A percentile compares a stretch with the other conserved stretches of the same genome.
phyloP scores from a whole-genome alignment of 2,888 invertebrate species.

The Eupithecia insigniata region DNA sequence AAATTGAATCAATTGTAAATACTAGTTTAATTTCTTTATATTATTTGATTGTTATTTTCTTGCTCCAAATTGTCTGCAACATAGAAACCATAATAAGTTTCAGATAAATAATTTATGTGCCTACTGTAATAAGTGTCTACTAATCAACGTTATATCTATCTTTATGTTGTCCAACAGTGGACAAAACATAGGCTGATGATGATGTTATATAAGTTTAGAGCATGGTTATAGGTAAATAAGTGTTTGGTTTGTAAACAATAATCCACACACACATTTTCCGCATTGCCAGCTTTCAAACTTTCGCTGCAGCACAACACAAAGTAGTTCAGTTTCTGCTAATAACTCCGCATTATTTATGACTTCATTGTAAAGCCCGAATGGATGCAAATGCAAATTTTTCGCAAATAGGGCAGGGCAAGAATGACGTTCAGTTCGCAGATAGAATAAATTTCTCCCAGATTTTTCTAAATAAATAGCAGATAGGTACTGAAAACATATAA shows the following conservation, averaged over 20 bases:
- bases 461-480: background rate
- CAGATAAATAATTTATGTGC: too few relatives aligned
- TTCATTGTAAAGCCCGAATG: constrained; percentile 45
- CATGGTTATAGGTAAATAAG: background rate
- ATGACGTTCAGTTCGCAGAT: background rate
- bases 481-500: background rate
- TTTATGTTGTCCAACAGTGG: too few relatives aligned
- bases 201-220: background rate
- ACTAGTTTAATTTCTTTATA: too few relatives aligned
- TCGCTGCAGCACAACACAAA: constrained; percentile 12
- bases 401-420: constrained; percentile 37
- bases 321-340: constrained; percentile 29
- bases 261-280: background rate
- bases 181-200: too few relatives aligned
- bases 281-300: constrained; percentile 6
- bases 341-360: constrained; percentile 39
- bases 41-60: too few relatives aligned
- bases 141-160: too few relatives aligned
- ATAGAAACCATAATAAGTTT: background rate
- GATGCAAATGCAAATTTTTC: constrained; percentile 45
- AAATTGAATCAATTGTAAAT: too few relatives aligned
- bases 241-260: background rate
- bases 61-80: too few relatives aligned
- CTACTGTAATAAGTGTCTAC: too few relatives aligned
- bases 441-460: background rate